Base-by-base conservation (phyloP, 1,140 invertebrate genomes). In the Frieseomelitta varia region DNA sequence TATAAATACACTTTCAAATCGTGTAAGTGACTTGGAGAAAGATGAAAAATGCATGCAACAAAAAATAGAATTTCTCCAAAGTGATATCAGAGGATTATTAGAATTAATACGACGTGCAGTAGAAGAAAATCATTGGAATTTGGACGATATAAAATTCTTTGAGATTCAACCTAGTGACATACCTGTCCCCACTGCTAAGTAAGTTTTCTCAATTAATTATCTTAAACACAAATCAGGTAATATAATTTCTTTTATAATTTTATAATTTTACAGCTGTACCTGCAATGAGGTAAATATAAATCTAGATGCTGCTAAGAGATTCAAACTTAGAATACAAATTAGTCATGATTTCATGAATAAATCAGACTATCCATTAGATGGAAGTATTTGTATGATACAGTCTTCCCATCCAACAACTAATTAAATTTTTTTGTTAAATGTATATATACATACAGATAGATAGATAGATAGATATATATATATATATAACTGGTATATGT, bases 31-130 rank as follows among this genome's bases (percentile, higher is more conserved):
- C 30, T 87, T 95, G 27, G 90, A 92, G 81, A 81, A 85, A 15
- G 88, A 91, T 27, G 92, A 94, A 68, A 82, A 89, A 63, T 71
- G 77, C 69, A 84, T 93, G 72, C 86, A 91, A 71, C 78, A 85
- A 30, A 94, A 90, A 84, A 92, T 95, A 81, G 86, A 92, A 65
- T 88, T 85, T 87, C 87, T 95, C 11, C 84, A 94, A 81, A 93
- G 87, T 65, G 95, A 95, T 78, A 94, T 94, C 55, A 87, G 85
- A 55, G 92, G 89, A 79, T 90, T 95, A 39, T 76, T 95, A 65
- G 91, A 95, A 88, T 77, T 93, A 2, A 93, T 95, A 69, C 90
- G 90, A 77, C 89, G 94, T 34, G 93, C 91, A n/a, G 85, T 87
- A 39, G 76, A 81, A 24, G 88, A 93, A 58, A 92, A 94, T n/a